A percentile compares a stretch with the other conserved stretches of the same genome.
Evolutionary conservation across 2,797 vertebrate species (phyloP).

Genomic region (Carapus acus): DNA sequence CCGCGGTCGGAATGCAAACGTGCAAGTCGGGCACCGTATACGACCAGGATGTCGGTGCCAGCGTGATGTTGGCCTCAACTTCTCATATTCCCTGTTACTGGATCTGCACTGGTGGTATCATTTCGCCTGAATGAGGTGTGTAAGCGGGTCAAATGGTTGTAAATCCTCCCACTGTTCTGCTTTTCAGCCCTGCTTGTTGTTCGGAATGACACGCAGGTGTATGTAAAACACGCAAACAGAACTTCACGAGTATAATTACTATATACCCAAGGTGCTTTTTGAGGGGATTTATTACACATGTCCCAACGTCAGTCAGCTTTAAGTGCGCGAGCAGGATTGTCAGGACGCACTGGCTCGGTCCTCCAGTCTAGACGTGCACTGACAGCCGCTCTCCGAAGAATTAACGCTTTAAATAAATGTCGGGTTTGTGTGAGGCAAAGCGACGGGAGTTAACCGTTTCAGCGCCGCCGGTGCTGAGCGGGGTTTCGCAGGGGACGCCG

Average conservation of each 20-base stretch:
- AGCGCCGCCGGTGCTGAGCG: background rate
- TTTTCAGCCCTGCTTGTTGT: conserved; percentile 26
- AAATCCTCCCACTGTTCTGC: conserved; percentile 11
- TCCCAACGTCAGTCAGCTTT: conserved; percentile 30
- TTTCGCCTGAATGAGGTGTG: conserved; percentile 14
- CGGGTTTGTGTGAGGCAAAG: conserved; percentile 7
- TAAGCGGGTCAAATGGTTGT: conserved; percentile 9
- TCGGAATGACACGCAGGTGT: conserved; percentile 35
- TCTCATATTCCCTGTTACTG: background rate
- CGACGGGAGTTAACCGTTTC: background rate
- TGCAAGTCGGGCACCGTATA: background rate
- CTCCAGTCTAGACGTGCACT: conserved; percentile 40
- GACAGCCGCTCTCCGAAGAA: conserved; percentile 23
- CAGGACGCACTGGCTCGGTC: conserved; percentile 33
- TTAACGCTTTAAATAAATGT: conserved; percentile 19
- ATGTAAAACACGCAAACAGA: conserved; percentile 35
- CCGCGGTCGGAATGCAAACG: no score
- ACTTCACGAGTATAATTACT: conserved; percentile 12
- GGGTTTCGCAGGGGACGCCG: no score
- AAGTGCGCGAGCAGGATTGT: conserved; percentile 39
- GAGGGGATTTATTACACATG: conserved; percentile 23
- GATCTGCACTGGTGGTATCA: background rate
- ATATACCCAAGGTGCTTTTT: conserved; percentile 1
- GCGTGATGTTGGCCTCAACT: conserved; percentile 3
- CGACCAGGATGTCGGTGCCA: no score